These are phyloP conservation scores for Channa maculata DNA, from an alignment of 2,113 vertebrate species.

Conservation along the genomic window DNA sequence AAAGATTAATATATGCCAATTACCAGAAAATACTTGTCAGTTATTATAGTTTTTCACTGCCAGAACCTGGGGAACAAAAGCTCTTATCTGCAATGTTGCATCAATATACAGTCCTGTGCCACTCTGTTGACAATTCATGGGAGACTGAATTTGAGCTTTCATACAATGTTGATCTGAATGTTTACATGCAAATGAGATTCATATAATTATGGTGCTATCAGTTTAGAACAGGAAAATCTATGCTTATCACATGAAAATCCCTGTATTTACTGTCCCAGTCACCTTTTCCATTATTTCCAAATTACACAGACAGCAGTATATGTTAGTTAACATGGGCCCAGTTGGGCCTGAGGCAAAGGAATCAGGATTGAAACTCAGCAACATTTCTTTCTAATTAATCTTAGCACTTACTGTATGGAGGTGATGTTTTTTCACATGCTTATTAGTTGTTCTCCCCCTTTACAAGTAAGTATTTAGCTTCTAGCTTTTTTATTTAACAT, in stretches of 20 bases:
- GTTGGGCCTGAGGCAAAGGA: constrained; percentile 18
- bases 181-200: constrained; percentile 70
- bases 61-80: constrained; percentile 23
- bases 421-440: constrained; percentile 7
- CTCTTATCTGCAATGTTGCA: constrained; percentile 45
- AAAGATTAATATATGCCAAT: background rate
- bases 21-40: background rate
- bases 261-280: constrained; percentile 66
- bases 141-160: constrained; percentile 58
- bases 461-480: constrained; percentile 30
- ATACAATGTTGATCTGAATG: constrained; percentile 65
- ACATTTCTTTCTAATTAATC: constrained; percentile 39
- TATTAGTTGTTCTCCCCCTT: constrained; percentile 21
- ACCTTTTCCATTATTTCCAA: constrained; percentile 54
- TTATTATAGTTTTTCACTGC: background rate
- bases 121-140: constrained; percentile 66
- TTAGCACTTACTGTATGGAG: background rate
- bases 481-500: background rate
- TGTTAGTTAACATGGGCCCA: constrained; percentile 38
- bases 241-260: constrained; percentile 61
- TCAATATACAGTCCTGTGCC: constrained; percentile 35
- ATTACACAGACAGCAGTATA: constrained; percentile 45
- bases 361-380: constrained; percentile 24
- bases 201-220: constrained; percentile 66
- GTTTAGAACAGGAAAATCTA: constrained; percentile 57